Evolutionary conservation across 2,888 invertebrate species (phyloP).

Genomic region (Rhingia rostrata): DNA sequence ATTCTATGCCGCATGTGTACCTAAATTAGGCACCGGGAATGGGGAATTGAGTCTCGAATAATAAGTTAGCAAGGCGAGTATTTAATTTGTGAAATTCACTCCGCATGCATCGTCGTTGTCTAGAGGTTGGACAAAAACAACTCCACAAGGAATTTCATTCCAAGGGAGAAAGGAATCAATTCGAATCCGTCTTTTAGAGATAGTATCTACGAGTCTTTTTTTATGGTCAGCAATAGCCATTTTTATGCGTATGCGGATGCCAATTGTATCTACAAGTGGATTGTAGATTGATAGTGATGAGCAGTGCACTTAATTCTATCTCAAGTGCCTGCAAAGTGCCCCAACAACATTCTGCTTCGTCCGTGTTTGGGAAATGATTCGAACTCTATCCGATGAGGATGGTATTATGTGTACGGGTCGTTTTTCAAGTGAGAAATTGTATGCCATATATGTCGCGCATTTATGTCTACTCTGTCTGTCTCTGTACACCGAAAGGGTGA

Average conservation of each 20-base stretch:
- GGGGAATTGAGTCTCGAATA: constrained; percentile 69
- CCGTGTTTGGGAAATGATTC: neutral
- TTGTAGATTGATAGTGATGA: constrained; percentile 73
- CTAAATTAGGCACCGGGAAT: constrained; percentile 68
- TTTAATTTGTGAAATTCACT: constrained; percentile 73
- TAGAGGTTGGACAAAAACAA: constrained; percentile 39
- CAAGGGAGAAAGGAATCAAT: constrained; percentile 7
- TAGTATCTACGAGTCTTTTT: constrained; percentile 27
- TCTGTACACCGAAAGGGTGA: constrained; percentile 2
- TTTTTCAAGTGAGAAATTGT: constrained; percentile 72
- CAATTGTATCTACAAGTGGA: constrained; percentile 74
- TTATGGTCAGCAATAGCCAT: constrained; percentile 32
- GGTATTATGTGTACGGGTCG: constrained; percentile 2
- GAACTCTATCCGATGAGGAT: constrained; percentile 4
- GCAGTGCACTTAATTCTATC: constrained; percentile 72
- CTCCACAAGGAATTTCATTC: constrained; percentile 51
- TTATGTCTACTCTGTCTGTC: constrained; percentile 70
- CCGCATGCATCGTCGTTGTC: constrained; percentile 4
- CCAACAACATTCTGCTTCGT: constrained; percentile 59
- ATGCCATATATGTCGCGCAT: constrained; percentile 74
- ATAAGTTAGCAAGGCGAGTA: constrained; percentile 70
- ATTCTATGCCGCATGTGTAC: constrained; percentile 65
- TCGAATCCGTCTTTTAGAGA: constrained; percentile 5
- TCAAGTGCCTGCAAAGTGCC: constrained; percentile 70
- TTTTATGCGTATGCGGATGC: constrained; percentile 73